phyloP scores from a whole-genome alignment of 37 sponge, comb jelly and placozoan genomes.

The Agelas oroides region DNA sequence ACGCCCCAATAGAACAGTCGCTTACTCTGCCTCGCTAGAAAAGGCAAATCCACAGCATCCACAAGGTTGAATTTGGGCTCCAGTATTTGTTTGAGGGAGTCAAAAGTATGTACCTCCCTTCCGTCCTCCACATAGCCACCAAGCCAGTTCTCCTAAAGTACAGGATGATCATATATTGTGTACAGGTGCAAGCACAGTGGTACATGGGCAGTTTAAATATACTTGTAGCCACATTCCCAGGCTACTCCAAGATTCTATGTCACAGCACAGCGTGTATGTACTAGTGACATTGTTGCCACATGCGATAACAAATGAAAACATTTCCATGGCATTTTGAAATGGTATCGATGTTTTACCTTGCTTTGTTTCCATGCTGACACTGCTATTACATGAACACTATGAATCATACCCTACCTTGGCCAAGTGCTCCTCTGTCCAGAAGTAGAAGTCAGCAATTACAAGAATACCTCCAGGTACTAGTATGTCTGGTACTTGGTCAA shows the following conservation, averaged over 20 bases:
- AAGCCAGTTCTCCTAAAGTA: constrained; percentile 45
- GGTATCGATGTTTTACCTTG: too few relatives aligned
- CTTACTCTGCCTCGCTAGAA: neutral
- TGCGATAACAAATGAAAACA: too few relatives aligned
- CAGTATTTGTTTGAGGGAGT: neutral
- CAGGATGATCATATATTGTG: neutral
- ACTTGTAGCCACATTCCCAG: too few relatives aligned
- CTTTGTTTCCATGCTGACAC: too few relatives aligned
- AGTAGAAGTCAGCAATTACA: constrained; percentile 21
- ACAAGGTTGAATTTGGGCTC: constrained; percentile 3
- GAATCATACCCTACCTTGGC: neutral
- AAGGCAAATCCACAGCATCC: constrained; percentile 1
- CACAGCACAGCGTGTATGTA: too few relatives aligned
- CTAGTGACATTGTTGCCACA: too few relatives aligned
- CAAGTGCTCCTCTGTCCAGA: neutral
- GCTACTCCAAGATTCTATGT: too few relatives aligned
- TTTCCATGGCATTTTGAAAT: too few relatives aligned
- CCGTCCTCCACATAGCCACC: constrained; percentile 36
- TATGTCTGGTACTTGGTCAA: neutral
- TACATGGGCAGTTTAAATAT: neutral
- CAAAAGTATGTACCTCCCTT: constrained; percentile 6
- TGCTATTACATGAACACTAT: neutral
- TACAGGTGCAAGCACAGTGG: neutral
- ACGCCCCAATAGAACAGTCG: neutral
- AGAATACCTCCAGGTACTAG: constrained; percentile 36